Percentiles rank a stretch among this genome's conserved stretches.
Conservation (phyloP, 2,113 vertebrate species). For the Anarhynchus alexandrinus region DNA sequence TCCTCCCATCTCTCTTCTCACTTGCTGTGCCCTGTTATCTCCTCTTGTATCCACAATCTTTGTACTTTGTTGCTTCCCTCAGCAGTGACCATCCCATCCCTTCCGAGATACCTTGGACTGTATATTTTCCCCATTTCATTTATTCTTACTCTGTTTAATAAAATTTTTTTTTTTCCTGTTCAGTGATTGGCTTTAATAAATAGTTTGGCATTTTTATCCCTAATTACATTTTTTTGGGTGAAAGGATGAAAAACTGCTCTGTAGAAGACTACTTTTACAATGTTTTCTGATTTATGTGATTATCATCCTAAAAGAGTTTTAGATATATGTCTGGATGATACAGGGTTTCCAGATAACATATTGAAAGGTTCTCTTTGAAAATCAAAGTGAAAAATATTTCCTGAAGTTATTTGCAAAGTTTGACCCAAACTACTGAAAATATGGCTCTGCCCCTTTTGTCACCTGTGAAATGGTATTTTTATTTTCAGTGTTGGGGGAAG, state of each 20-base stretch:
- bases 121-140: not conserved
- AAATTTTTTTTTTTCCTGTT: not conserved
- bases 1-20: not conserved
- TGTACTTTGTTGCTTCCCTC: not conserved
- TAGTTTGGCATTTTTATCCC: not conserved
- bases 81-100: not conserved
- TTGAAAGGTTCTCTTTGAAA: not conserved
- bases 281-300: not conserved
- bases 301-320: not conserved
- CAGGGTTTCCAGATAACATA: not conserved
- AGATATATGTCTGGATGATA: not conserved
- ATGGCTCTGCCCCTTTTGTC: not conserved
- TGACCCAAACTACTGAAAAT: not conserved
- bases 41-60: not conserved
- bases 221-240: not conserved
- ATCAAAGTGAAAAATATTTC: not conserved
- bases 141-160: not conserved
- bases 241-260: not conserved
- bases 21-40: not conserved
- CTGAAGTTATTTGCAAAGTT: not conserved
- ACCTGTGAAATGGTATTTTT: not conserved
- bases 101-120: not conserved
- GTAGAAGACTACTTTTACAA: not conserved
- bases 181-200: not conserved
- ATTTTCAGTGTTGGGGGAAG: not conserved